Base-by-base conservation (phyloP, 2,888 invertebrate genomes). In the Trichopria drosophilae region DNA sequence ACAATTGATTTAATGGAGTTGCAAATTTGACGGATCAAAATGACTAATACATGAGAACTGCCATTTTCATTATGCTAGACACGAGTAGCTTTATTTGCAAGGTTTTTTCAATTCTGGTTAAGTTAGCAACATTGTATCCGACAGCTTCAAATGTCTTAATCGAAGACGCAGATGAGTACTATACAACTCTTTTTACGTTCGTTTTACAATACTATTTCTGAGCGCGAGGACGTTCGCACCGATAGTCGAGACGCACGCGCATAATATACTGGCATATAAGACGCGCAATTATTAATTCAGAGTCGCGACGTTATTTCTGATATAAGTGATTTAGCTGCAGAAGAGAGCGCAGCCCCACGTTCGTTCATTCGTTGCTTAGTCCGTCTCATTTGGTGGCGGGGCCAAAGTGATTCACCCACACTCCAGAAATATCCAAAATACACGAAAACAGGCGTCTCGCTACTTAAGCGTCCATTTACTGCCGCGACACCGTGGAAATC, bases 401-500 rank as follows among this genome's bases (percentile, higher is more conserved):
- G n/a, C n/a, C n/a, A n/a, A n/a, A n/a, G n/a, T n/a, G 72, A 73
- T 72, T 73, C 73, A 73, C 68, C 71, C 70, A 66, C 68, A 66
- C 68, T 69, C 70, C 67, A 64, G 67, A 73, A 72, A 72, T 73
- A 73, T 58, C 63, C 53, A 43, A 60, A 64, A 64, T 66, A 63
- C 63, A 62, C 60, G 65, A 20, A 48, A 26, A 43, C 47, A 43
- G 47, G 44, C 28, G 52, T 42, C 52, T 47, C 41, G 45, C 58
- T 55, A 57, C 61, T 59, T 58, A 52, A 58, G 59, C 59, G 57
- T 55, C 57, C 60, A 60, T 58, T 59, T 59, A 50, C 55, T 47
- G 55, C 51, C 42, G 18, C 10, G 19, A 23, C 40, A 35, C 23
- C 40, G 34, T 34, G 51, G 50, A 57, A 51, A 53, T 51, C 48